A percentile compares a stretch with the other conserved stretches of the same genome.
Evolutionary conservation across 1,140 invertebrate species (phyloP).

Genomic region (Mesaphorura yosii): DNA sequence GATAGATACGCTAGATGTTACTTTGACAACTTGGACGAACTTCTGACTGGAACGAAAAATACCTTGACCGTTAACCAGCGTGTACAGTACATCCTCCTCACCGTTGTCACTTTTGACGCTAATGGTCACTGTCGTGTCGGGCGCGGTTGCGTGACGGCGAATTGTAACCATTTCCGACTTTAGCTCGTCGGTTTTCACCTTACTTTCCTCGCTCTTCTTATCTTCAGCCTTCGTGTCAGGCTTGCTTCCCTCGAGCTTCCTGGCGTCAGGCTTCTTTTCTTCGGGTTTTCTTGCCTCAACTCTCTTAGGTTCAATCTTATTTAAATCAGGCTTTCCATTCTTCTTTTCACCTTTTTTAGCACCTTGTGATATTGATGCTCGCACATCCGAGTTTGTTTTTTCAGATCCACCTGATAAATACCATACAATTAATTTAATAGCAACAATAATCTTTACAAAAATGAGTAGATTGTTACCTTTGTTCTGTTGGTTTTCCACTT

Average conservation of each 20-base stretch:
- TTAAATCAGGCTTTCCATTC: slow-evolving; percentile 4
- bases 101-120: slow-evolving; percentile 26
- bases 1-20: neutral
- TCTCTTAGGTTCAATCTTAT: neutral
- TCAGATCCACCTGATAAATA: neutral
- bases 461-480: neutral
- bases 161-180: slow-evolving; percentile 26
- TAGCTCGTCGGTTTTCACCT: neutral
- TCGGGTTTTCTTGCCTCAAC: slow-evolving; percentile 1
- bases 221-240: neutral
- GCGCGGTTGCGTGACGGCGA: slow-evolving; percentile 19
- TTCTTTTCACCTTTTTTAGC: neutral
- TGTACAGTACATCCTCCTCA: slow-evolving; percentile 23
- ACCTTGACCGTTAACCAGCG: slow-evolving; percentile 29
- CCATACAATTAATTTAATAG: neutral
- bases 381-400: neutral
- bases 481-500: neutral
- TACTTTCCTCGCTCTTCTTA: neutral
- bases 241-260: neutral
- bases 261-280: neutral
- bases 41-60: neutral
- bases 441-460: neutral
- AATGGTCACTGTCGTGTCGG: slow-evolving; percentile 27
- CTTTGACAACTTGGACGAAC: neutral
- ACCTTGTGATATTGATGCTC: neutral